Base-by-base conservation (phyloP, 2,888 invertebrate genomes). In the Branchinecta sandiegonensis region DNA sequence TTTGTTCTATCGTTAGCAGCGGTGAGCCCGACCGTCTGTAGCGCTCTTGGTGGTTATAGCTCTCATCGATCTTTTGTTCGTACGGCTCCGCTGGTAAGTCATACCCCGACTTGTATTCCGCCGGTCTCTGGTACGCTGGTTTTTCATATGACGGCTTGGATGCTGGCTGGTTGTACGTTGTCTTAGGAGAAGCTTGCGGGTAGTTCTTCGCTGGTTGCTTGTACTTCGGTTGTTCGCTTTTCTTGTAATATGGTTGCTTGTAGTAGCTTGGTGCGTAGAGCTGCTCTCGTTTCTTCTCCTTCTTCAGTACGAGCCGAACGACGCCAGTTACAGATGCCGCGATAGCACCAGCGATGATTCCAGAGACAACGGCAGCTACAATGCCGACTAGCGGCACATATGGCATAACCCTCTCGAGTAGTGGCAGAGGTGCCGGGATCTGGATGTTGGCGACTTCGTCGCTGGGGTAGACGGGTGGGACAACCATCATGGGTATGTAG, bases 271-370 rank as follows among this genome's bases (percentile, higher is more conserved):
- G 8, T 56, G 14, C 17, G 9, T 14, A 17, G 1, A 56, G 56
- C 56, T 17, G n/a, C 9, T 56, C 56, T n/a, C n/a, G n/a, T 56
- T 56, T 56, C 17, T 17, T 56, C 14, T n/a, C 56, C 56, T 56
- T 56, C 56, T 56, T 56, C 17, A 17, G 14, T 9, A 56, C 17
- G 17, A 56, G 56, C 9, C 56, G 8, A 56, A 56, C 56, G n/a
- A 17, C 56, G 56, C 56, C 56, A 14, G 56, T 14, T 56, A 56
- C 56, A n/a, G 17, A n/a, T n/a, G 56, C 56, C 14, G 56, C 56
- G 17, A 56, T 56, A 17, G 56, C 56, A 9, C 56, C 56, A 56
- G 56, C 56, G 17, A 56, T 56, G n/a, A 56, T 17, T 9, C n/a
- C n/a, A 17, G 56, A n/a, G 9, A 56, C 17, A 9, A 56, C 56